Evolutionary conservation across 1,140 invertebrate genomes (phyloP), one percentile per base, ranked within the genome.

Genomic region (Pinna nobilis): DNA sequence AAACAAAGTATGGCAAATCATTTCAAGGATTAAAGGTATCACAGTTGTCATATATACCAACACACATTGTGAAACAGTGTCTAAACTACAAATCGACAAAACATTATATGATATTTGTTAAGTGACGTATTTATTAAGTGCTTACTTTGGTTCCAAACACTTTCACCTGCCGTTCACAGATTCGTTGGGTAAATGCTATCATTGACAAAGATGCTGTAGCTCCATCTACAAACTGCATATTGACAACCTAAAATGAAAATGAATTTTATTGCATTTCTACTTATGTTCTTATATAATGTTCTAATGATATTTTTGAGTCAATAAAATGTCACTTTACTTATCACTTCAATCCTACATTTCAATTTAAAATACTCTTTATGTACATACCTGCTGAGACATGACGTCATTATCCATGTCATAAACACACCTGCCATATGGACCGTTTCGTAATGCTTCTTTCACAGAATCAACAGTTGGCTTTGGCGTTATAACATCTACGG

Each of bases 401-500:
- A 90, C 90, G 77, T 90, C 89, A 80, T 90, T 90, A 72, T 90
- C 87, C 73, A 84, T 81, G 49, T 89, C 85, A 74, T 90, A 90
- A 0, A 90, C 90, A 87, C 90, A 90, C 55, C 80, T 71, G 3
- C 90, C 90, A 76, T 90, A 90, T 15, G 84, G 84, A 35, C 86
- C 84, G 4, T 74, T 83, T 51, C 75, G 73, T 39, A 90, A 73
- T 11, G 84, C 85, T 32, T 87, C 82, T 13, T 84, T 88, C 30
- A 90, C 68, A 76, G 81, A 87, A 65, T 89, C 87, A 50, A 88
- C 82, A n/a, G 83, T 79, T 13, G 85, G 82, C 55, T 85, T 81
- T 3, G 47, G 33, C 35, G 84, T 80, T 2, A 90, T 74, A 35
- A 83, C 82, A 64, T 59, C 76, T 23, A 89, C 82, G 5, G 89